Percentiles rank a stretch among this genome's conserved stretches.
Conservation (phyloP, 2,888 invertebrate species). For the Drosophila kanekoi region DNA sequence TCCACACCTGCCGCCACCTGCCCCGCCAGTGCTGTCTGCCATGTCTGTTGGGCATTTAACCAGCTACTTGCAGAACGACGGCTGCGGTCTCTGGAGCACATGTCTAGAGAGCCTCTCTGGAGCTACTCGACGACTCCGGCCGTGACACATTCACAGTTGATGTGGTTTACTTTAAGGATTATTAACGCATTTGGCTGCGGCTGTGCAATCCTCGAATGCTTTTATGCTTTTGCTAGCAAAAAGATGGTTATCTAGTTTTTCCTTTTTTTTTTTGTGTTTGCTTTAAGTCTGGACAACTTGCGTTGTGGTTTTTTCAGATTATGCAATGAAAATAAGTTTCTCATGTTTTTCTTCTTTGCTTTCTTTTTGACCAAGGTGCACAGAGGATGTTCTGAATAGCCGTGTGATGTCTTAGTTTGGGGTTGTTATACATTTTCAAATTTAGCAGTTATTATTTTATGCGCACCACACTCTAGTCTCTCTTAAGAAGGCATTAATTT, state of each 20-base stretch:
- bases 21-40: neutral
- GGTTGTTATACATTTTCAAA: neutral
- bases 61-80: slow-evolving; percentile 16
- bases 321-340: slow-evolving; percentile 35
- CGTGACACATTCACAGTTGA: slow-evolving; percentile 51
- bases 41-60: slow-evolving; percentile 17
- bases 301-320: slow-evolving; percentile 29
- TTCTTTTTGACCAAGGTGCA: slow-evolving; percentile 7
- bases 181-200: slow-evolving; percentile 53
- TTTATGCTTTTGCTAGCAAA: slow-evolving; percentile 20
- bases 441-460: neutral
- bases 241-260: slow-evolving; percentile 21
- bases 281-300: slow-evolving; percentile 31
- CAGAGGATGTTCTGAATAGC: neutral
- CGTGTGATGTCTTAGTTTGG: slow-evolving; percentile 7
- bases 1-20: slow-evolving; percentile 11
- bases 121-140: slow-evolving; percentile 13
- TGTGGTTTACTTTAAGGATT: slow-evolving; percentile 68
- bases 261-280: slow-evolving; percentile 29
- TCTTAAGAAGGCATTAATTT: neutral
- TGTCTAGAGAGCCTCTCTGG: neutral
- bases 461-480: neutral
- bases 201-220: slow-evolving; percentile 14
- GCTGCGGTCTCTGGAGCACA: slow-evolving; percentile 6
- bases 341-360: slow-evolving; percentile 3